phyloP scores from a whole-genome alignment of 2,797 vertebrate genomes.

The Eupleurogrammus muticus region DNA sequence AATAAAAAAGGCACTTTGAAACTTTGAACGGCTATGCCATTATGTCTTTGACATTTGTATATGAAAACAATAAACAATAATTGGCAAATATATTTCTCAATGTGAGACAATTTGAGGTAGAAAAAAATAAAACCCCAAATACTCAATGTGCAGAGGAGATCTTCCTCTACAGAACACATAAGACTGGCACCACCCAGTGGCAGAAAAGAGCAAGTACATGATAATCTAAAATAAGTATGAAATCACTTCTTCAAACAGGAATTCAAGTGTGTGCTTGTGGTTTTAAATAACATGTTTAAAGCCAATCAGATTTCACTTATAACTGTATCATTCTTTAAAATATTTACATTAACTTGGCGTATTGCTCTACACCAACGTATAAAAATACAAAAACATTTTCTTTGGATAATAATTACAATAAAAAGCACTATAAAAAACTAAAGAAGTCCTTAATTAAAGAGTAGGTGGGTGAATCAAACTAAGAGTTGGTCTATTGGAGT shows the following conservation, averaged over 20 bases:
- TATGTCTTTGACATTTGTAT: slow-evolving; percentile 25
- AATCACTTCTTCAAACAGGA: slow-evolving; percentile 26
- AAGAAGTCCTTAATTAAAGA: background rate
- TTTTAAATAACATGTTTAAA: slow-evolving; percentile 1
- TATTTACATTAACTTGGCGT: slow-evolving; percentile 18
- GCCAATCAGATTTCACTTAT: slow-evolving; percentile 2
- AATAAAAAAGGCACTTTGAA: slow-evolving; percentile 24
- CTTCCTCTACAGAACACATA: background rate
- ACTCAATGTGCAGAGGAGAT: slow-evolving; percentile 12
- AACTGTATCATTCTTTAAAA: background rate
- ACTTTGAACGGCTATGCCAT: slow-evolving; percentile 11
- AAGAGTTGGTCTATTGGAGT: slow-evolving; percentile 16
- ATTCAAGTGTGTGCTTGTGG: slow-evolving; percentile 9
- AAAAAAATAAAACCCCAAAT: background rate
- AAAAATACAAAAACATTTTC: background rate
- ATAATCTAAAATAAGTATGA: slow-evolving; percentile 29
- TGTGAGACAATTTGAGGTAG: slow-evolving; percentile 63
- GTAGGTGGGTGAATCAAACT: background rate
- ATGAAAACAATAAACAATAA: slow-evolving; percentile 21
- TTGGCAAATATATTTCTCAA: slow-evolving; percentile 62
- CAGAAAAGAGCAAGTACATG: slow-evolving; percentile 39
- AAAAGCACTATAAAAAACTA: background rate
- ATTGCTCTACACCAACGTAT: background rate
- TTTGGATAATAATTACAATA: background rate
- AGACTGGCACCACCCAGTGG: slow-evolving; percentile 61